phyloP scores from a whole-genome alignment of 2,888 invertebrate genomes.

The Abscondita cerata region DNA sequence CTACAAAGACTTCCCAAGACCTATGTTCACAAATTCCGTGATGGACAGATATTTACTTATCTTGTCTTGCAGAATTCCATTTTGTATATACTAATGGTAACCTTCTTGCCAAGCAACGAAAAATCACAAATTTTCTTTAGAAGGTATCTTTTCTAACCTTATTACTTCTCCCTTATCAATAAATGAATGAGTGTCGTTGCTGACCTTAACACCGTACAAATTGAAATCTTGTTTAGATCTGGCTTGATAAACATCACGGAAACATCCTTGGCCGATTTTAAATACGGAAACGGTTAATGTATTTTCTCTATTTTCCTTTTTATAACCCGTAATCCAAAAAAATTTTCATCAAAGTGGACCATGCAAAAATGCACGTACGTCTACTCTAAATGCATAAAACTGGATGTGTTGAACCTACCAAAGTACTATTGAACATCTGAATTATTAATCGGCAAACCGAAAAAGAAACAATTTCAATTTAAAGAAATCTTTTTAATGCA shows the following conservation, averaged over 20 bases:
- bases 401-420: too few relatives aligned
- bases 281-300: slow-evolving; percentile 71
- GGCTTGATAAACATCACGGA: slow-evolving; percentile 77
- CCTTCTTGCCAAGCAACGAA: slow-evolving; percentile 78
- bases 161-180: slow-evolving; percentile 68
- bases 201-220: slow-evolving; percentile 75
- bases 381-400: too few relatives aligned
- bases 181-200: slow-evolving; percentile 66
- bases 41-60: slow-evolving; percentile 63
- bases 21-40: slow-evolving; percentile 66
- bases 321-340: too few relatives aligned
- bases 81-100: slow-evolving; percentile 70
- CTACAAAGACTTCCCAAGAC: slow-evolving; percentile 72
- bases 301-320: slow-evolving; percentile 57
- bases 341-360: too few relatives aligned
- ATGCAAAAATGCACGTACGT: too few relatives aligned
- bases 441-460: too few relatives aligned
- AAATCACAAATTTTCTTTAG: slow-evolving; percentile 71
- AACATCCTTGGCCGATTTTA: slow-evolving; percentile 76
- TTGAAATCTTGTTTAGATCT: slow-evolving; percentile 69
- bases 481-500: too few relatives aligned
- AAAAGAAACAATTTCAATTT: too few relatives aligned
- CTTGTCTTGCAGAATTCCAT: slow-evolving; percentile 73
- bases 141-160: slow-evolving; percentile 72
- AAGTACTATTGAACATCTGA: too few relatives aligned